Evolutionary conservation across 2,797 vertebrate species (phyloP).

Genomic region (Lepus townsendii): DNA sequence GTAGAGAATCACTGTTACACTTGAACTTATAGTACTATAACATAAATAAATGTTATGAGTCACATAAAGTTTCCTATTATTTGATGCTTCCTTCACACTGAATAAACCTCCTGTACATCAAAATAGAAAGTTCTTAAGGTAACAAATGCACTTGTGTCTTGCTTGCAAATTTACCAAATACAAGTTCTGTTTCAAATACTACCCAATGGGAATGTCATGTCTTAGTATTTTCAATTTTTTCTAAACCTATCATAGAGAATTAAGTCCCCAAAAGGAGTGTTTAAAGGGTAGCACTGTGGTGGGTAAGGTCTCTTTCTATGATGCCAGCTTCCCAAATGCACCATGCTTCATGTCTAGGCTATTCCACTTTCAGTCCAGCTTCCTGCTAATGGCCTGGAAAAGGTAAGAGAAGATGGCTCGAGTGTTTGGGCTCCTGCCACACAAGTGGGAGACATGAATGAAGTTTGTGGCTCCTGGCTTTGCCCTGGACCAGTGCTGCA

Average conservation of each 20-base stretch:
- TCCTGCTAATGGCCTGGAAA: too few relatives aligned
- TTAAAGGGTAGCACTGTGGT: too few relatives aligned
- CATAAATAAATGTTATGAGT: background rate
- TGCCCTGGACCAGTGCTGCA: too few relatives aligned
- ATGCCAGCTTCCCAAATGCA: too few relatives aligned
- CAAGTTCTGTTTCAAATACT: background rate
- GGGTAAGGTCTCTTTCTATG: too few relatives aligned
- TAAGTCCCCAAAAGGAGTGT: too few relatives aligned
- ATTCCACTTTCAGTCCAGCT: too few relatives aligned
- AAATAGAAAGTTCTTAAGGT: background rate
- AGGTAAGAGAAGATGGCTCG: too few relatives aligned
- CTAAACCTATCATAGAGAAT: background rate
- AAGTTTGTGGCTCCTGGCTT: too few relatives aligned
- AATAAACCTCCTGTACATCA: background rate
- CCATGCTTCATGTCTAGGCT: too few relatives aligned
- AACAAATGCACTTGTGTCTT: background rate
- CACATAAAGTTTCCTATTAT: background rate
- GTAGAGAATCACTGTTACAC: background rate
- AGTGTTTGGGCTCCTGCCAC: too few relatives aligned
- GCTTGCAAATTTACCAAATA: background rate
- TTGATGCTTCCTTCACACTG: background rate
- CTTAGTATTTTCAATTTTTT: background rate
- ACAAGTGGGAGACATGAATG: too few relatives aligned
- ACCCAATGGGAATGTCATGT: background rate
- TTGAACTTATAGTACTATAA: background rate